These are phyloP conservation scores for Echeneis naucrates DNA, from an alignment of 2,797 vertebrate species.

Conservation along the genomic window DNA sequence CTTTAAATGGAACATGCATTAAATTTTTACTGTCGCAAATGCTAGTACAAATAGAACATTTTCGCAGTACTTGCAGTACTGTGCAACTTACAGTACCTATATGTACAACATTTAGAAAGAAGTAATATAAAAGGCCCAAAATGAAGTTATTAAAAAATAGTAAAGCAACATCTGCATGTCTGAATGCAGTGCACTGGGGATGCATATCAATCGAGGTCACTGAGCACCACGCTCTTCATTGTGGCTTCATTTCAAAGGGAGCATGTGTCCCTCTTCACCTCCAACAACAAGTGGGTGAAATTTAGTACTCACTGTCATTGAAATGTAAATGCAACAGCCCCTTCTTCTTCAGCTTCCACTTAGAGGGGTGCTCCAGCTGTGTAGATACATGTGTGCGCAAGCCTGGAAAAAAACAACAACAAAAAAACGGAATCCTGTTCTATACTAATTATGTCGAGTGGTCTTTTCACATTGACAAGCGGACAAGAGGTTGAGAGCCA, in stretches of 20 bases:
- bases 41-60: background rate
- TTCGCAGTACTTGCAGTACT: too few species aligned
- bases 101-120: background rate
- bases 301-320: constrained; percentile 52
- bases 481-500: constrained; percentile 65
- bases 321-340: constrained; percentile 55
- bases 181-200: background rate
- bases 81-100: too few species aligned
- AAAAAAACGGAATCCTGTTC: constrained; percentile 34
- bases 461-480: constrained; percentile 67
- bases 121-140: background rate
- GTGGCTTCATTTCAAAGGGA: constrained; percentile 21
- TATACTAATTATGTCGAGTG: constrained; percentile 70
- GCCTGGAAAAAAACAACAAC: constrained; percentile 17
- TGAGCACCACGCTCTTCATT: background rate
- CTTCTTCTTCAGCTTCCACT: constrained; percentile 54
- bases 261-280: constrained; percentile 43
- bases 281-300: constrained; percentile 54
- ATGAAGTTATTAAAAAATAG: constrained; percentile 5
- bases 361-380: constrained; percentile 30
- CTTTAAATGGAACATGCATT: constrained; percentile 7
- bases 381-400: background rate
- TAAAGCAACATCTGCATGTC: background rate
- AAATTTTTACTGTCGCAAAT: constrained; percentile 14
- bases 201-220: constrained; percentile 13